Conservation (phyloP, 2,113 vertebrate species). For the Lanius collurio region DNA sequence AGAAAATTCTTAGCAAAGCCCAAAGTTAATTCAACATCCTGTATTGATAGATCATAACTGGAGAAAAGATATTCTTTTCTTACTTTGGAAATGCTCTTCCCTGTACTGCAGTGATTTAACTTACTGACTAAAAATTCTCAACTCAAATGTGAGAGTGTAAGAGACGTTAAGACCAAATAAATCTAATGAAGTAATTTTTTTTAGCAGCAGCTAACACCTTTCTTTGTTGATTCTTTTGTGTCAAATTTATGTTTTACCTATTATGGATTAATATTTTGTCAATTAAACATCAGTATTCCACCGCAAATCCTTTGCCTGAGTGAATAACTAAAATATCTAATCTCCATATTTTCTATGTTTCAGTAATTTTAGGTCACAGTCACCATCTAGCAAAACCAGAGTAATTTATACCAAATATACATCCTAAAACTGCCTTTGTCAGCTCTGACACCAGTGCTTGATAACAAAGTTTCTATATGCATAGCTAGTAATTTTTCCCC, state of each 20-base stretch:
- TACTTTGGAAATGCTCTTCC: neutral
- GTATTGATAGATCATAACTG: neutral
- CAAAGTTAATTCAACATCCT: neutral
- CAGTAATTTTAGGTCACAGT: neutral
- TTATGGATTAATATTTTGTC: neutral
- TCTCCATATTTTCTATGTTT: neutral
- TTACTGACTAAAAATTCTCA: neutral
- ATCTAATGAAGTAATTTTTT: neutral
- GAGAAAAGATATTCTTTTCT: neutral
- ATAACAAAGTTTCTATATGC: neutral
- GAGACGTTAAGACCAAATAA: neutral
- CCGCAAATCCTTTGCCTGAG: neutral
- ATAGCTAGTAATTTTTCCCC: neutral
- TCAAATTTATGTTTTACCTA: neutral
- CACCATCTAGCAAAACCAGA: neutral
- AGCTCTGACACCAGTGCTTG: neutral
- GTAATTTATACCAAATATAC: neutral
- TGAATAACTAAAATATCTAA: neutral
- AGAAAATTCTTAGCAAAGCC: neutral
- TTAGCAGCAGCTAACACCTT: neutral
- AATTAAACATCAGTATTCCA: neutral
- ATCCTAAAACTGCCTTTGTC: neutral
- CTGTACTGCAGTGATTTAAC: neutral
- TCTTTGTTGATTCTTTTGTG: neutral
- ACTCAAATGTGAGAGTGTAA: neutral